phyloP scores from a whole-genome alignment of 2,797 vertebrate species.

The Thamnophis elegans region DNA sequence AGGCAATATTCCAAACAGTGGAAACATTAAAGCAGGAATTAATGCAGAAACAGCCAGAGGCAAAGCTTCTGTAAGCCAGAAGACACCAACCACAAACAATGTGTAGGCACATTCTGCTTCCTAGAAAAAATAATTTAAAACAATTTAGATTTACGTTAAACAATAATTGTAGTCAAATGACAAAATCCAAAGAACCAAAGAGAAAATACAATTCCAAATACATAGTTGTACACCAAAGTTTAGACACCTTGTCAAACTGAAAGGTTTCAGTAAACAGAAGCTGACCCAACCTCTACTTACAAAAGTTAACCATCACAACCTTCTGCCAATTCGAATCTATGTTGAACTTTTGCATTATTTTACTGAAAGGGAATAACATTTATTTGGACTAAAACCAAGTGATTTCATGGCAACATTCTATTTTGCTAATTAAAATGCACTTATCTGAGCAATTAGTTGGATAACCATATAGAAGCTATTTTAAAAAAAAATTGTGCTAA shows the following conservation, averaged over 20 bases:
- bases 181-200: background rate
- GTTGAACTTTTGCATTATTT: background rate
- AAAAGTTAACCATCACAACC: background rate
- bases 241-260: background rate
- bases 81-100: slow-evolving; percentile 80
- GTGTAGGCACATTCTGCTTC: slow-evolving; percentile 87
- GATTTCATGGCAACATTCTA: background rate
- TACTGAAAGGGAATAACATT: background rate
- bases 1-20: slow-evolving; percentile 84
- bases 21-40: slow-evolving; percentile 86
- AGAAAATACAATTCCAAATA: background rate
- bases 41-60: slow-evolving; percentile 85
- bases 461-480: background rate
- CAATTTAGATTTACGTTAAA: background rate
- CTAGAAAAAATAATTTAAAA: slow-evolving; percentile 64
- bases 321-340: background rate
- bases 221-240: background rate
- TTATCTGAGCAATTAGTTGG: background rate
- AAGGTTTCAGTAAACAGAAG: background rate
- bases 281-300: background rate
- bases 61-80: slow-evolving; percentile 86
- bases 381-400: background rate
- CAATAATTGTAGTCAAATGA: background rate
- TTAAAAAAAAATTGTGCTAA: background rate
- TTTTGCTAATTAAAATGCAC: background rate